Percentiles rank a stretch among this genome's conserved stretches.
Conservation (phyloP, 2,797 vertebrate genomes). For the Halcyon chelicuti region DNA sequence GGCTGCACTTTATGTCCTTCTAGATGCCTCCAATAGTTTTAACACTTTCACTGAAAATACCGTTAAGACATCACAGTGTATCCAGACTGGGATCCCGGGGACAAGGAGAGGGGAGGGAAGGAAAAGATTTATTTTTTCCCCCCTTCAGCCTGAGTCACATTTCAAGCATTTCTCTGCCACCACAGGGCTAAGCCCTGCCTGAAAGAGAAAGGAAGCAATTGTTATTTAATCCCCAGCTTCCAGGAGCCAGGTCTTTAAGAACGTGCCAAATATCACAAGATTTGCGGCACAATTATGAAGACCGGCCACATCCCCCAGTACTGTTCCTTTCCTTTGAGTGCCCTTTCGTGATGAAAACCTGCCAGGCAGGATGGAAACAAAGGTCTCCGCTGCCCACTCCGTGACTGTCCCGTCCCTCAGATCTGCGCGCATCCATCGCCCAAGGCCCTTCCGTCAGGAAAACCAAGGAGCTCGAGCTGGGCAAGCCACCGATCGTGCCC, state of each 20-base stretch:
- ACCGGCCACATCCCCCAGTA: background rate
- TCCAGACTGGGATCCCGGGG: background rate
- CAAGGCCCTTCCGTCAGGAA: background rate
- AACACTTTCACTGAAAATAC: conserved; percentile 29
- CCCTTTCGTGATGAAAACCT: background rate
- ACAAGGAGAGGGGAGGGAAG: background rate
- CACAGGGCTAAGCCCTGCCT: conserved; percentile 39
- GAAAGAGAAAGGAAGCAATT: conserved; percentile 56
- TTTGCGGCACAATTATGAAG: conserved; percentile 17
- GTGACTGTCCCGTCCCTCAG: background rate
- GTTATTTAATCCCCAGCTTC: conserved; percentile 30
- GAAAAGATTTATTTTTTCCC: background rate
- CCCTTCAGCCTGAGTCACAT: background rate
- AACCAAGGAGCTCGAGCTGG: background rate
- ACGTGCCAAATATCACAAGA: conserved; percentile 46
- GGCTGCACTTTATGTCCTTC: background rate
- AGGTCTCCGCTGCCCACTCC: rapidly evolving
- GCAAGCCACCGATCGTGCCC: background rate
- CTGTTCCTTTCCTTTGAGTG: background rate
- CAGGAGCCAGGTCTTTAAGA: conserved; percentile 41
- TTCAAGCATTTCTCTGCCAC: conserved; percentile 44
- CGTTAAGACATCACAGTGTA: background rate
- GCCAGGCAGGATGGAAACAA: background rate
- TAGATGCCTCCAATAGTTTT: background rate
- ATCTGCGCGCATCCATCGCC: rapidly evolving